Conservation (phyloP, 2,797 vertebrate species). For the Pseudomugil gertrudae region DNA sequence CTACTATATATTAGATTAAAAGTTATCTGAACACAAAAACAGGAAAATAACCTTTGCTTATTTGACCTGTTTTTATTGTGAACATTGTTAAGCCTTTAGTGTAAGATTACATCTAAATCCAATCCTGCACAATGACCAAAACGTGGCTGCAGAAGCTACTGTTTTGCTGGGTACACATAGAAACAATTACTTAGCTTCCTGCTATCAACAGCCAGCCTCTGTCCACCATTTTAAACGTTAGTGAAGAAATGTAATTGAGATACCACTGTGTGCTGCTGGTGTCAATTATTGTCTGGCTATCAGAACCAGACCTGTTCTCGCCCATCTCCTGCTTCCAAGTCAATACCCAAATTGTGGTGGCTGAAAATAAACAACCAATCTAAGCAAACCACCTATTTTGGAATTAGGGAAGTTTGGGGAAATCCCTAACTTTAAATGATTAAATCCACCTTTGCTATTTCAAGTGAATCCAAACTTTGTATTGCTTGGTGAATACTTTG, state of each 20-base stretch:
- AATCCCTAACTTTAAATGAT: constrained; percentile 26
- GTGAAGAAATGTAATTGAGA: constrained; percentile 62
- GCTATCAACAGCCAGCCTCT: constrained; percentile 42
- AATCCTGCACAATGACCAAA: constrained; percentile 29
- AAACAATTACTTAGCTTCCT: constrained; percentile 46
- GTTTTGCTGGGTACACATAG: constrained; percentile 20
- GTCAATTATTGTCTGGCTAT: constrained; percentile 65
- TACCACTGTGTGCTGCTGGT: constrained; percentile 35
- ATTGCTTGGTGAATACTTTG: not conserved
- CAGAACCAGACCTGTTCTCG: constrained; percentile 54
- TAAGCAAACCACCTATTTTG: constrained; percentile 53
- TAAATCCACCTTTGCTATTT: constrained; percentile 10
- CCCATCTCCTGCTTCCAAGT: constrained; percentile 60
- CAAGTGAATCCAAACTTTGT: not conserved
- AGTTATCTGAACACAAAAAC: not conserved
- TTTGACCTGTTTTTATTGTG: not conserved
- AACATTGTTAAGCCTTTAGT: not conserved
- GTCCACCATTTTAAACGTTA: constrained; percentile 46
- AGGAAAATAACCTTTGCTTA: not conserved
- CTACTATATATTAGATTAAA: not conserved
- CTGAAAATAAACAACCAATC: constrained; percentile 67
- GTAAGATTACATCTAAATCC: constrained; percentile 10
- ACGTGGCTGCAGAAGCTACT: constrained; percentile 59
- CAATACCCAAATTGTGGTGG: constrained; percentile 65
- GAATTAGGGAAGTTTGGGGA: constrained; percentile 47